phyloP scores from a whole-genome alignment of 2,888 invertebrate species.

The Caradrina clavipalpis region DNA sequence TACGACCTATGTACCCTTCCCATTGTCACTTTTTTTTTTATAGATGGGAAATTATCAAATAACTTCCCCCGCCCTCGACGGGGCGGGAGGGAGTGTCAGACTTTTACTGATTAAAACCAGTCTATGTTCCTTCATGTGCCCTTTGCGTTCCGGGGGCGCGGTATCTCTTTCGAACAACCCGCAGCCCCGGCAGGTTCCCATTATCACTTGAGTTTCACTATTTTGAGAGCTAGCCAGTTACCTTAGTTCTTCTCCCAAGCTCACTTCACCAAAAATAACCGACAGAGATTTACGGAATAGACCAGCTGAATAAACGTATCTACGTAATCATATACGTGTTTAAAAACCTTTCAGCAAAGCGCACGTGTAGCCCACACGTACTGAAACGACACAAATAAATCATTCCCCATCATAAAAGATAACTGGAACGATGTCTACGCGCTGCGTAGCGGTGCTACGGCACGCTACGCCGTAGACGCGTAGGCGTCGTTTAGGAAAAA shows the following conservation, averaged over 20 bases:
- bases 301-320: neutral
- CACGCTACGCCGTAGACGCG: slow-evolving; percentile 66
- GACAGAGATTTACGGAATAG: neutral
- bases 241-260: neutral
- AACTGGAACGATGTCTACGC: slow-evolving; percentile 59
- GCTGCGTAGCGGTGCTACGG: slow-evolving; percentile 58
- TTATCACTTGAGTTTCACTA: too few species aligned
- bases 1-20: too few species aligned
- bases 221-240: too few species aligned
- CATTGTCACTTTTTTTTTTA: too few species aligned
- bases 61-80: too few species aligned
- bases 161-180: too few species aligned
- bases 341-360: slow-evolving; percentile 47
- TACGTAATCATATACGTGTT: slow-evolving; percentile 17
- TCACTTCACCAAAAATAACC: neutral
- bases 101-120: too few species aligned
- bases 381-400: slow-evolving; percentile 60
- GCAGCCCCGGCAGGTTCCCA: too few species aligned
- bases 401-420: slow-evolving; percentile 59
- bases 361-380: slow-evolving; percentile 44
- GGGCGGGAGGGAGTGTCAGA: too few species aligned
- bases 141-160: too few species aligned
- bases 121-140: too few species aligned
- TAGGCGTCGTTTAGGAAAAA: slow-evolving; percentile 54
- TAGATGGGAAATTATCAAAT: too few species aligned